These are phyloP conservation scores for Cheiracanthium punctorium DNA, from an alignment of 2,888 invertebrate genomes.

Conservation along the genomic window DNA sequence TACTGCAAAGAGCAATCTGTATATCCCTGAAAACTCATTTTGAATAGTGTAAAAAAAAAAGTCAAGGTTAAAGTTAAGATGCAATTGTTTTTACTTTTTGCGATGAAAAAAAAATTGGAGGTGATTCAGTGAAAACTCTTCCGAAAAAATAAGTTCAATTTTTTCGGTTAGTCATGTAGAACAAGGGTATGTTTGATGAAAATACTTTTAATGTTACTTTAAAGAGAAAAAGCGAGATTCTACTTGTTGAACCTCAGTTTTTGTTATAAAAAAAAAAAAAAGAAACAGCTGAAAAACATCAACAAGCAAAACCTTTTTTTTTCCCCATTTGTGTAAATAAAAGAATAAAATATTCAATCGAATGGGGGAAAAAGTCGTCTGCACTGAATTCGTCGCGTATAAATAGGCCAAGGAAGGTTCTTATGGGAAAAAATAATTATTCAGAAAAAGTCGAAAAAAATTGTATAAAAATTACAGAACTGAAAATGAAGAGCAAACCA, in stretches of 20 bases:
- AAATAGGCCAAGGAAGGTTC: slow-evolving; percentile 16
- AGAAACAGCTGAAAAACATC: neutral
- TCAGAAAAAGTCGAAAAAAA: neutral
- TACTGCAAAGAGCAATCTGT: neutral
- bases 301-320: neutral
- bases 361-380: neutral
- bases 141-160: neutral
- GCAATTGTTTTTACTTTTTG: neutral
- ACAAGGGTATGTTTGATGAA: neutral
- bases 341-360: neutral
- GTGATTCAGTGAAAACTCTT: neutral
- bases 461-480: neutral
- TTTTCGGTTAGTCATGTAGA: neutral
- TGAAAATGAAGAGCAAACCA: slow-evolving; percentile 4
- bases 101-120: neutral
- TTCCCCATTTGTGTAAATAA: no score
- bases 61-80: slow-evolving; percentile 1
- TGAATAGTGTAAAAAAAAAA: neutral
- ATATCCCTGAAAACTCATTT: neutral
- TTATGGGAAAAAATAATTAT: neutral
- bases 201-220: neutral
- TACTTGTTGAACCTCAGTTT: neutral
- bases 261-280: no score
- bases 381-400: neutral
- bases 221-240: neutral